Conservation (phyloP, 2,113 vertebrate species). For the Herpetotheres cachinnans region DNA sequence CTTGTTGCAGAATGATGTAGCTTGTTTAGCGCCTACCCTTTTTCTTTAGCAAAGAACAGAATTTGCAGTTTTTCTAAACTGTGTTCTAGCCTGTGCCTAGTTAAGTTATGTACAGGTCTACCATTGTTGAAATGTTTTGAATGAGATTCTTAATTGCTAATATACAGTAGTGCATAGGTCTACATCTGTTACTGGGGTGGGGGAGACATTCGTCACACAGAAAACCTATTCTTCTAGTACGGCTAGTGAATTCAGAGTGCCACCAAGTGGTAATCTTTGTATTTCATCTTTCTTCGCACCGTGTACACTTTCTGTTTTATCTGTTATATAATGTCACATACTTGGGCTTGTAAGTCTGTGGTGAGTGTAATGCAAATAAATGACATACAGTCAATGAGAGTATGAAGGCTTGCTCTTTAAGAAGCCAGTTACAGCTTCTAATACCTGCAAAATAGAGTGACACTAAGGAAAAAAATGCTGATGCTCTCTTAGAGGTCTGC, state of each 20-base stretch:
- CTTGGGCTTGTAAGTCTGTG: background rate
- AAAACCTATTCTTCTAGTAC: background rate
- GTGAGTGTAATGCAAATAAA: background rate
- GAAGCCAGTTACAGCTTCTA: background rate
- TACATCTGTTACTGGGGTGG: background rate
- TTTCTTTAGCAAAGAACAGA: background rate
- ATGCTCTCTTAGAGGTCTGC: background rate
- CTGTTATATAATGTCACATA: background rate
- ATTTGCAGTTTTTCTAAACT: background rate
- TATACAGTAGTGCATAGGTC: too few species aligned
- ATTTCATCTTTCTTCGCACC: background rate
- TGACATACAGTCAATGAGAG: background rate
- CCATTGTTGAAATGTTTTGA: background rate
- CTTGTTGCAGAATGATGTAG: background rate
- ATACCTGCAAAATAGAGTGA: background rate
- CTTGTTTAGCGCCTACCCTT: background rate
- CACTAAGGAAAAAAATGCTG: background rate
- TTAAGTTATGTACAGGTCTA: background rate
- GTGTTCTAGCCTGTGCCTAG: background rate
- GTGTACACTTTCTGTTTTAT: background rate
- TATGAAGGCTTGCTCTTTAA: background rate
- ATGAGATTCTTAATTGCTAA: background rate
- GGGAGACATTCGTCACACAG: accelerated
- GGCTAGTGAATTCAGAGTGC: background rate
- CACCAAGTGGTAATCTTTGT: background rate